A percentile compares a stretch with the other conserved stretches of the same genome.
phyloP scores from a whole-genome alignment of 2,113 vertebrate genomes.

The Thinocorus orbignyianus region DNA sequence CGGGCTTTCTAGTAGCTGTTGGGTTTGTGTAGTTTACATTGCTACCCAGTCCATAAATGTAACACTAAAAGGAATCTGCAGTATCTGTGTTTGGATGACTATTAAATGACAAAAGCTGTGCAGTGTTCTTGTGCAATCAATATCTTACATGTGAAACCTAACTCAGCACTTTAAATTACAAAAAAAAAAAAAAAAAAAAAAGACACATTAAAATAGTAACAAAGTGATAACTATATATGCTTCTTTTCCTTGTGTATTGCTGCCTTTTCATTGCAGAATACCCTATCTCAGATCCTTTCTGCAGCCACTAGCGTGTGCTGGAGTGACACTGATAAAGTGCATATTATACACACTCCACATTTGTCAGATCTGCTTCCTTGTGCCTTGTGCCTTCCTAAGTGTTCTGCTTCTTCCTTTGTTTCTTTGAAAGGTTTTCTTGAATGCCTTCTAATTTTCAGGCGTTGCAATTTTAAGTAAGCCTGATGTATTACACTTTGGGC shows the following conservation, averaged over 20 bases:
- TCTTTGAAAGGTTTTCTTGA: background rate
- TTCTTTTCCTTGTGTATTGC: background rate
- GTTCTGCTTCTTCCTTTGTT: background rate
- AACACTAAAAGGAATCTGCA: background rate
- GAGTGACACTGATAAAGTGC: background rate
- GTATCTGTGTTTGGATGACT: background rate
- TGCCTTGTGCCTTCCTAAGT: too few species aligned
- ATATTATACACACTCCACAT: background rate
- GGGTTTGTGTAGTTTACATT: background rate
- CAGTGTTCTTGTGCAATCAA: conserved; percentile 7
- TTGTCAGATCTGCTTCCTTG: background rate
- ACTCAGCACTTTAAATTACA: background rate
- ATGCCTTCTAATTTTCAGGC: background rate
- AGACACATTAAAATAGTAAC: background rate
- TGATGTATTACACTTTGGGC: background rate
- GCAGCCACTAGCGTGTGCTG: background rate
- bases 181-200: background rate
- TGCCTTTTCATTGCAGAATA: background rate
- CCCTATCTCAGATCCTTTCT: background rate
- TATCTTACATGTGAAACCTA: conserved; percentile 8
- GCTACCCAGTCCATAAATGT: conserved; percentile 21
- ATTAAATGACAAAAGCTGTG: background rate
- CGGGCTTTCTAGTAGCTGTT: background rate
- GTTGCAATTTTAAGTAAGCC: background rate
- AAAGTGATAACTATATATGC: background rate